Base-by-base conservation (phyloP, 1,140 invertebrate species). In the Drosophila parabipectinata region DNA sequence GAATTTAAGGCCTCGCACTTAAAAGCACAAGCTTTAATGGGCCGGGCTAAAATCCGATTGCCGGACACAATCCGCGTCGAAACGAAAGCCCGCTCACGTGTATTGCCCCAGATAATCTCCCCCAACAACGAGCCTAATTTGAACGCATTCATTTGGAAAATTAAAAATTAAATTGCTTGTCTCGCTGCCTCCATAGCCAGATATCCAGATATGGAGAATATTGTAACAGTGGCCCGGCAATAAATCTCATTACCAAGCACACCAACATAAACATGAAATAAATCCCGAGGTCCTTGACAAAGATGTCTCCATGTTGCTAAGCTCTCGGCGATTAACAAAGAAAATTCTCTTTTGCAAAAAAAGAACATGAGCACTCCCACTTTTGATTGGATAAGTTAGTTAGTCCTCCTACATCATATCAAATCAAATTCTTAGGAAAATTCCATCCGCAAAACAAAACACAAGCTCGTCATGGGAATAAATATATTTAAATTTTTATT, bases 91-190 rank as follows among this genome's bases (percentile, higher is more conserved):
- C 44, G 32, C 60, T 74, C 72, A 75, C 71, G 72, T 61, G 73
- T 32, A 59, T 48, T 53, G 69, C 50, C 57, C 24, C 47, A 53
- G 57, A 79, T 88, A 76, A 73, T 88, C 72, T 58, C 51, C 28
- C 34, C 72, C 67, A 88, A 60, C 78, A 87, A 88, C 85, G 76
- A 83, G 83, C 83, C 83, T 79, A 83, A 89, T 89, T 88, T 89
- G 79, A 4, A 32, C 72, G 83, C 83, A 89, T 88, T 88, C 83
- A 89, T 79, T 88, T 89, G 83, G 83, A 88, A 88, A 88, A 88
- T 88, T 88, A 88, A 88, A 88, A 88, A 88, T 88, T 88, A 88
- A 88, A 88, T 88, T 89, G 83, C 83, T 89, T 88, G 83, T 88
- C 60, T 83, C 72, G 79, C 50, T 83, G 75, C 64, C 54, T 51